Percentiles rank a stretch among this genome's conserved stretches.
phyloP scores from a whole-genome alignment of 2,888 invertebrate species.

The Platypus cylindrus region DNA sequence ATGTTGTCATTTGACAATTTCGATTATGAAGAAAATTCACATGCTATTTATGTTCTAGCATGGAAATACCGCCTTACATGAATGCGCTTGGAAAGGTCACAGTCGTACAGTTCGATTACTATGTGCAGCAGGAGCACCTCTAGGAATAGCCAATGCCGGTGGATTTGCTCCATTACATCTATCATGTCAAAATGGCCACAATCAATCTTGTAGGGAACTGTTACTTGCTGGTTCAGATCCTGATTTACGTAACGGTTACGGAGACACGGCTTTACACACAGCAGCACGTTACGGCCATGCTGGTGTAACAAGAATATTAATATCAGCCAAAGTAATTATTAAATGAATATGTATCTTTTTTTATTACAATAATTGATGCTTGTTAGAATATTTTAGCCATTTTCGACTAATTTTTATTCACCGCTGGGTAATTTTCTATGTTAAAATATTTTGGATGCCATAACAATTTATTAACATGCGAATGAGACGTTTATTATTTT shows the following conservation, averaged over 20 bases:
- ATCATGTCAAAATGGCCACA: conserved; percentile 93
- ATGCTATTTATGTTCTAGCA: conserved; percentile 46
- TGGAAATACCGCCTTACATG: conserved; percentile 88
- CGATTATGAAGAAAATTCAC: not conserved
- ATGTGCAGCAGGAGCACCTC: conserved; percentile 50
- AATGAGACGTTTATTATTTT: too few relatives aligned
- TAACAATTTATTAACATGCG: too few relatives aligned
- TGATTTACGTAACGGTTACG: conserved; percentile 87
- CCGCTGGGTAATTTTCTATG: too few relatives aligned
- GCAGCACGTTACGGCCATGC: conserved; percentile 93
- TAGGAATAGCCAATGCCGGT: conserved; percentile 61
- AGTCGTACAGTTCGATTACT: conserved; percentile 70
- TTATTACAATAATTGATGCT: not conserved
- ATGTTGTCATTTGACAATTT: not conserved
- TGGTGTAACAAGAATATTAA: conserved; percentile 84
- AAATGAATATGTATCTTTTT: not conserved
- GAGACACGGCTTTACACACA: conserved; percentile 89
- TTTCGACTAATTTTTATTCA: too few relatives aligned
- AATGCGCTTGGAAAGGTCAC: conserved; percentile 91
- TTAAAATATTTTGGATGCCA: too few relatives aligned
- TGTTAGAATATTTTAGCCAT: not conserved
- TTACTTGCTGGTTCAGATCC: conserved; percentile 78
- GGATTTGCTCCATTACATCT: conserved; percentile 92
- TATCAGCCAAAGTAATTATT: conserved; percentile 55
- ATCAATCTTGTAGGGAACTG: conserved; percentile 82